Evolutionary conservation across 2,797 vertebrate species (phyloP), one percentile per base, ranked within the genome.

Genomic region (Graptemys geographica): DNA sequence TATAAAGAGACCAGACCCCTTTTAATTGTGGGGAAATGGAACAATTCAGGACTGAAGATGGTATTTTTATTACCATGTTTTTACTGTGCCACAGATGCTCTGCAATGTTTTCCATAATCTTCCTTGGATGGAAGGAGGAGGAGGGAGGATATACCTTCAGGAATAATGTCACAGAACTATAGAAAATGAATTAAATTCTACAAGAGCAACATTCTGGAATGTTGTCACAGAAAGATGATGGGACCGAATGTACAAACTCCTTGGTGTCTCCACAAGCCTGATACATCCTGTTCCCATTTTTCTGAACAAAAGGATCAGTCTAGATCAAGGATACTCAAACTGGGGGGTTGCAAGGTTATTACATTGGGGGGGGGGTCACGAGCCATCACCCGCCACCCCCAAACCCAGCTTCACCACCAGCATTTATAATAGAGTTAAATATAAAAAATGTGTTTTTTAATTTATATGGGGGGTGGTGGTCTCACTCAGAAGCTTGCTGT

Each of bases 1-100:
- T 47, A 72, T 6, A 62, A 57, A 57, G 84, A 78, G 16, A 59
- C 1, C 2, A 41, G 27, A 37, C 69, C 69, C 69, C 10, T 41
- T 72, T 37, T 23, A 72, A 41, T 41, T 72, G 19, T 72, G 19
- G n/a, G 65, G 65, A 72, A 69, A 72, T 72, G 65, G n/a, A 21
- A 72, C 65, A 72, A 23, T 37, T 72, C n/a, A 41, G 65, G n/a
- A 72, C n/a, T 25, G 37, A 37, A 41, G 8, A 10, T 41, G 41
- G n/a, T 72, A 72, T 41, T 72, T 69, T 41, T 72, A 72, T 41
- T 41, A 41, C 69, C 37, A 25, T 23, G 33, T 52, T 89, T 90
- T 56, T 81, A 2, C n/a, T 81, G 4, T 0, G 0, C 2, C 6
- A 5, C n/a, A 41, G 10, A 23, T 41, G 37, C 69, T 41, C 37